Percentiles rank a stretch among this genome's conserved stretches.
These are phyloP conservation scores for Coenonympha arcania DNA, from an alignment of 2,888 invertebrate species.

Conservation along the genomic window DNA sequence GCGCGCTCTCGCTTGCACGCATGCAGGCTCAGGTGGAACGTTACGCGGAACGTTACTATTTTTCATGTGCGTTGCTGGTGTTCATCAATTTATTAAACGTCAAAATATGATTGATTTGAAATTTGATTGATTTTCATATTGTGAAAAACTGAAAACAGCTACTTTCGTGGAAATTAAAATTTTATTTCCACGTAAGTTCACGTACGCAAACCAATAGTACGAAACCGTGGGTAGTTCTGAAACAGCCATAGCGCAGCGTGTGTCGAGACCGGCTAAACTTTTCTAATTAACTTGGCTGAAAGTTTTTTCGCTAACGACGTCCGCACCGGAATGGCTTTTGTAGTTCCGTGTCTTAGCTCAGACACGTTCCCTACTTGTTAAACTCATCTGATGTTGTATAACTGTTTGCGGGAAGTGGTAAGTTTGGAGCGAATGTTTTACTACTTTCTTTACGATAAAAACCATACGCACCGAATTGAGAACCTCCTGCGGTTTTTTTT, in stretches of 20 bases:
- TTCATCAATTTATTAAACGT: too few relatives aligned
- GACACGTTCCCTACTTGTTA: constrained; percentile 25
- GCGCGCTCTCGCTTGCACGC: too few relatives aligned
- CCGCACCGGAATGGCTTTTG: constrained; percentile 46
- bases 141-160: too few relatives aligned
- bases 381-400: constrained; percentile 20
- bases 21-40: too few relatives aligned
- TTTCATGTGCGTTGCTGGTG: too few relatives aligned
- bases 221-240: background rate
- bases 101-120: too few relatives aligned
- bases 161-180: background rate
- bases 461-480: too few relatives aligned
- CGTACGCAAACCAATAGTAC: constrained; percentile 12
- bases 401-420: constrained; percentile 8
- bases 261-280: constrained; percentile 39
- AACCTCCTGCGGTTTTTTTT: too few relatives aligned
- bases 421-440: background rate
- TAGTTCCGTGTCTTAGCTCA: constrained; percentile 30
- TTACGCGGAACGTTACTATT: too few relatives aligned
- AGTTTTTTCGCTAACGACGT: constrained; percentile 58
- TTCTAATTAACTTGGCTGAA: constrained; percentile 59
- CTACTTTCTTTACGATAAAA: too few relatives aligned
- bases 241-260: constrained; percentile 9
- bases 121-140: too few relatives aligned
- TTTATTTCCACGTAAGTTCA: background rate